phyloP scores from a whole-genome alignment of 2,113 vertebrate species.

The Actenoides lindsayi region DNA sequence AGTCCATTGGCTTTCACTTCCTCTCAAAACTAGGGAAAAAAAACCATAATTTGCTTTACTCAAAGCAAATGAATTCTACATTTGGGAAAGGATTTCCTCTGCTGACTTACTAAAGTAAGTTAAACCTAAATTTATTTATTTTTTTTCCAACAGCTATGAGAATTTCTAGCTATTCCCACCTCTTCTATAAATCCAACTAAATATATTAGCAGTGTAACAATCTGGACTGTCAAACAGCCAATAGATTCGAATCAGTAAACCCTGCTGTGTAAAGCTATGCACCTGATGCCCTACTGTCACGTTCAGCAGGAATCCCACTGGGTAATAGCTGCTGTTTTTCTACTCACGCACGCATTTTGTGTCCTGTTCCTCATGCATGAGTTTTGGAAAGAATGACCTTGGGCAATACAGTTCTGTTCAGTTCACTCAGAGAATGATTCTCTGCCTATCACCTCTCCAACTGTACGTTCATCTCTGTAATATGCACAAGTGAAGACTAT shows the following conservation, averaged over 20 bases:
- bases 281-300: neutral
- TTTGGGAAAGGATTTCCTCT: neutral
- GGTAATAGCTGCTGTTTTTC: neutral
- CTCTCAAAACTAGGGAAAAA: neutral
- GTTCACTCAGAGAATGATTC: neutral
- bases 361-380: accelerated
- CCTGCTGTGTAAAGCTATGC: neutral
- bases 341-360: neutral
- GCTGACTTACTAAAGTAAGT: neutral
- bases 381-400: neutral
- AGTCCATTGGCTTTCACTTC: neutral
- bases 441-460: neutral
- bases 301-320: neutral
- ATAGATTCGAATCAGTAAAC: neutral
- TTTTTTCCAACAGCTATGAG: neutral
- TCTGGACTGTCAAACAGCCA: neutral
- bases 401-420: neutral
- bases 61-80: neutral
- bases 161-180: neutral
- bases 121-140: neutral
- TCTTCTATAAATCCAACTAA: neutral
- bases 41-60: neutral
- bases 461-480: neutral
- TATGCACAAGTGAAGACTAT: neutral
- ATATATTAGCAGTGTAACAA: neutral